A percentile compares a stretch with the other conserved stretches of the same genome.
These are phyloP conservation scores for Andricus quercusramuli DNA, from an alignment of 2,888 invertebrate genomes.

Conservation along the genomic window DNA sequence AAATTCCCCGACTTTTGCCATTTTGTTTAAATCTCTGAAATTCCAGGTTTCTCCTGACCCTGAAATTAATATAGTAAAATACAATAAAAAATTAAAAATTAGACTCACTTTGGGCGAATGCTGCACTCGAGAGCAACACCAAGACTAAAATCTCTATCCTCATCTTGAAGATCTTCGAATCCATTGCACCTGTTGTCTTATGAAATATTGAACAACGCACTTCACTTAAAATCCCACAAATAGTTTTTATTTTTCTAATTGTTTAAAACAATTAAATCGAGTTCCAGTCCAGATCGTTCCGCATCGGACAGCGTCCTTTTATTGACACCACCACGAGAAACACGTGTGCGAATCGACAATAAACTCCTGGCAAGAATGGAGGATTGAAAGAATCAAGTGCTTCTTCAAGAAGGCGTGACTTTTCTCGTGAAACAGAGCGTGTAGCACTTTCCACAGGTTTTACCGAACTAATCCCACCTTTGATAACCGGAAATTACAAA, in stretches of 20 bases:
- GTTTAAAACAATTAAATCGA: not conserved
- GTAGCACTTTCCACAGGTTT: constrained; percentile 29
- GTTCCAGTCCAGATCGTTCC: not conserved
- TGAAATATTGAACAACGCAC: not conserved
- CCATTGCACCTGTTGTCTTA: constrained; percentile 9
- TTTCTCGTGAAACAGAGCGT: constrained; percentile 34
- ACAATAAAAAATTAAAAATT: not conserved
- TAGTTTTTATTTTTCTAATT: not conserved
- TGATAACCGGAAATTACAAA: constrained; percentile 5
- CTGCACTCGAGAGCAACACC: not conserved
- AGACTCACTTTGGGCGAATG: constrained; percentile 22
- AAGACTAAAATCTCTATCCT: constrained; percentile 16
- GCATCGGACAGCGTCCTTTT: not conserved
- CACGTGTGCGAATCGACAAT: constrained; percentile 26
- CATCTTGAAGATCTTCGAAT: constrained; percentile 19
- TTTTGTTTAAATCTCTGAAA: no score
- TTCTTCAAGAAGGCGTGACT: constrained; percentile 36
- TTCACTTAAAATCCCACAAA: not conserved
- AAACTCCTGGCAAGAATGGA: not conserved
- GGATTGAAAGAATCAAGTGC: constrained; percentile 25
- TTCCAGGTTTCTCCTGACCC: no score
- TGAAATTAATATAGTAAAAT: not conserved
- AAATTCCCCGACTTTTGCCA: no score
- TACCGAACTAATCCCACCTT: not conserved
- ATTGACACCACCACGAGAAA: constrained; percentile 29